A percentile compares a stretch with the other conserved stretches of the same genome.
These are phyloP conservation scores for Drosophila miranda DNA, from an alignment of 1,140 invertebrate genomes.

Conservation along the genomic window DNA sequence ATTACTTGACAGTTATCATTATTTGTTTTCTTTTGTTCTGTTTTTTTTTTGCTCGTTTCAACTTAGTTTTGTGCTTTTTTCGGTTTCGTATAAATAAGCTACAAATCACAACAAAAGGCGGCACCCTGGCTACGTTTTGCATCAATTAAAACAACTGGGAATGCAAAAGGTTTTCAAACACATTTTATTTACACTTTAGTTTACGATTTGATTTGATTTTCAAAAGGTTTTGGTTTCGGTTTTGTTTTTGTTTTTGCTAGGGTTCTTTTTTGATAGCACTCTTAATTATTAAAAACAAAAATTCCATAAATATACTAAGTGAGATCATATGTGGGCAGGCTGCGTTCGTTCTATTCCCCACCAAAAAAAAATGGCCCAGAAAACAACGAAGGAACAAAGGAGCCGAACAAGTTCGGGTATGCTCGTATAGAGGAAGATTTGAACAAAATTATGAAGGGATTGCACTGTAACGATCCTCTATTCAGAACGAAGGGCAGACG, in stretches of 20 bases:
- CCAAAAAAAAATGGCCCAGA: constrained; percentile 2
- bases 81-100: constrained; percentile 42
- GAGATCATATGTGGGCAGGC: not conserved
- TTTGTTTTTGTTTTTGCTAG: constrained; percentile 14
- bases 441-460: not conserved
- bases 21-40: constrained; percentile 33
- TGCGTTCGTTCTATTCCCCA: constrained; percentile 8
- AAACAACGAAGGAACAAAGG: constrained; percentile 29
- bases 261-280: constrained; percentile 15
- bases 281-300: constrained; percentile 48
- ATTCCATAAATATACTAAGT: constrained; percentile 9
- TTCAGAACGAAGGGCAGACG: no score
- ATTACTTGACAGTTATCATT: constrained; percentile 53
- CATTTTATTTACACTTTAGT: constrained; percentile 58
- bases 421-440: not conserved
- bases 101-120: constrained; percentile 74
- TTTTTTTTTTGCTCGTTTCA: constrained; percentile 36
- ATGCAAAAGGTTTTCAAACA: constrained; percentile 76
- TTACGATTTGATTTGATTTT: constrained; percentile 17
- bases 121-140: constrained; percentile 66
- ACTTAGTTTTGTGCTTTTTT: constrained; percentile 26
- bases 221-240: constrained; percentile 4
- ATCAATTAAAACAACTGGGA: constrained; percentile 78
- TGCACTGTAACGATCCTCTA: not conserved
- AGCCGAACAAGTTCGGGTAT: not conserved